These are phyloP conservation scores for Nanger granti DNA, from an alignment of 2,113 vertebrate genomes.

Conservation along the genomic window DNA sequence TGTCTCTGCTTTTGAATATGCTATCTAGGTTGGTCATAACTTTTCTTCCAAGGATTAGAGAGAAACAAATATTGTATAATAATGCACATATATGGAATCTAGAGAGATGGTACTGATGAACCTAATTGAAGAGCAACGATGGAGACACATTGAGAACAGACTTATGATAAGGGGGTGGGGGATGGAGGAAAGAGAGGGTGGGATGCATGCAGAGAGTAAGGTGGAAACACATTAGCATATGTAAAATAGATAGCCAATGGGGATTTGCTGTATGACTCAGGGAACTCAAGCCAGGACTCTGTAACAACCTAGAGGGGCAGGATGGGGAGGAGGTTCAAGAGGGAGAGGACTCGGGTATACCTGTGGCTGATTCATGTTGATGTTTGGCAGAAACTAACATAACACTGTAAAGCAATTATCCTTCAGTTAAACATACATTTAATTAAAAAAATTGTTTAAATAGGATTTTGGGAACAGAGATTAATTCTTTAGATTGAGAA, in stretches of 20 bases:
- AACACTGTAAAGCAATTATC: not conserved
- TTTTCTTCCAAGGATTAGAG: not conserved
- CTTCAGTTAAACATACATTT: not conserved
- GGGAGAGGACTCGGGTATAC: not conserved
- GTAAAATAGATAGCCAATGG: not conserved
- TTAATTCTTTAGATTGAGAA: not conserved
- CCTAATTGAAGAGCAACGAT: not conserved
- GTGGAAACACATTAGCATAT: not conserved
- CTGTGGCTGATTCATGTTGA: not conserved
- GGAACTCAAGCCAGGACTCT: not conserved
- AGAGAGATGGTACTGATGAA: not conserved
- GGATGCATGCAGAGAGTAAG: not conserved
- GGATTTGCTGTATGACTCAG: not conserved
- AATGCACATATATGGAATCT: not conserved
- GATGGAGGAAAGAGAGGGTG: not conserved
- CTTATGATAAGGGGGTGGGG: not conserved
- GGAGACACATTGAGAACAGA: not conserved
- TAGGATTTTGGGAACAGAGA: not conserved
- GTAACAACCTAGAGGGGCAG: not conserved
- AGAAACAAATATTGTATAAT: not conserved
- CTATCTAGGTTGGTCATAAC: too few species aligned
- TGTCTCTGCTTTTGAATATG: too few species aligned
- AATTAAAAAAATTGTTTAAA: not conserved
- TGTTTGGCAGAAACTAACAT: not conserved
- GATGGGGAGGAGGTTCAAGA: not conserved